Evolutionary conservation across 2,888 invertebrate genomes (phyloP).

Genomic region (Drosophila mayaguana): DNA sequence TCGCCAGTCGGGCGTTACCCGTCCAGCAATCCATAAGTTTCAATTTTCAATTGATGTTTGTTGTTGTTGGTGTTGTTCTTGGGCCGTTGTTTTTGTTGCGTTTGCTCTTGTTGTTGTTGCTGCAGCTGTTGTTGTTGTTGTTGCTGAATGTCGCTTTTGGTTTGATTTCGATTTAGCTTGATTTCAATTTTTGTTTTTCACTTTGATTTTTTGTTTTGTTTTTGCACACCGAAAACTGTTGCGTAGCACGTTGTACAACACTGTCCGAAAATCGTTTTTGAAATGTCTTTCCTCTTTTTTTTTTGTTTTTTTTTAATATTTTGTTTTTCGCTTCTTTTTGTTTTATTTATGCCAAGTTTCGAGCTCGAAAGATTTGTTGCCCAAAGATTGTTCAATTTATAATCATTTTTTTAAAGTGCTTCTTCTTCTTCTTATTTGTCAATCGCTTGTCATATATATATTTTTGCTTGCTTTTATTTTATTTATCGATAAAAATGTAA

Average conservation of each 20-base stretch:
- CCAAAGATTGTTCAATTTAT: constrained; percentile 58
- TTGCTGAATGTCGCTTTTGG: constrained; percentile 20
- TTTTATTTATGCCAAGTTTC: constrained; percentile 28
- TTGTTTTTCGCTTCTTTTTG: constrained; percentile 13
- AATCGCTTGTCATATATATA: constrained; percentile 16
- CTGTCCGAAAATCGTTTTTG: constrained; percentile 56
- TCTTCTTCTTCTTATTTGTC: constrained; percentile 9
- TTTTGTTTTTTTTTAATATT: constrained; percentile 17
- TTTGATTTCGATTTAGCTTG: constrained; percentile 26
- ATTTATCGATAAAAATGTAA: constrained; percentile 65
- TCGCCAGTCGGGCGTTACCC: constrained; percentile 86
- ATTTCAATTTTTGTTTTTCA: constrained; percentile 27
- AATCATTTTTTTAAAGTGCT: constrained; percentile 31
- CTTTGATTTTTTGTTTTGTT: constrained; percentile 10
- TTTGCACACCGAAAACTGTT: constrained; percentile 63
- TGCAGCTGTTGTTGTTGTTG: constrained; percentile 14
- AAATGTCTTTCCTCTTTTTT: constrained; percentile 21
- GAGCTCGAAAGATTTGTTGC: constrained; percentile 38
- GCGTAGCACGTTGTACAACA: constrained; percentile 60
- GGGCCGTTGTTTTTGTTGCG: constrained; percentile 47
- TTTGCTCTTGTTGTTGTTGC: constrained; percentile 18
- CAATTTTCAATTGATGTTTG: constrained; percentile 77
- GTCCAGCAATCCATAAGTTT: constrained; percentile 86
- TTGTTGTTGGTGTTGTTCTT: constrained; percentile 22
- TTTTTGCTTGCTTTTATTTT: constrained; percentile 22